These are phyloP conservation scores for Colletes collaris DNA, from an alignment of 2,888 invertebrate species.

Conservation along the genomic window DNA sequence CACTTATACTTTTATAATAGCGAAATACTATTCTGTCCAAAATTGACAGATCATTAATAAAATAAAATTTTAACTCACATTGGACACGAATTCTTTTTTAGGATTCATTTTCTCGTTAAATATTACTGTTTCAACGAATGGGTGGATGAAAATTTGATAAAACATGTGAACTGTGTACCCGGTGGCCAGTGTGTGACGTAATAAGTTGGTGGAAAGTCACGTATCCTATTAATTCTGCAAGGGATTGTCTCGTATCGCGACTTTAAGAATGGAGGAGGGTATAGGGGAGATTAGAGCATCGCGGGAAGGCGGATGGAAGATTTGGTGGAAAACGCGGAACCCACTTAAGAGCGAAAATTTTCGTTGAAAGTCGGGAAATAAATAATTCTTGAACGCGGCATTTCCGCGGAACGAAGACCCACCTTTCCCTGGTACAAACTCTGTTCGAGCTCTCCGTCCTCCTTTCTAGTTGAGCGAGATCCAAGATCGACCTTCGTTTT, in stretches of 20 bases:
- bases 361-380: constrained; percentile 70
- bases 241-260: not conserved
- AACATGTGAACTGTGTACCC: no score
- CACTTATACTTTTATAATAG: no score
- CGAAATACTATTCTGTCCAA: no score
- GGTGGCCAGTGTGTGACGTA: no score
- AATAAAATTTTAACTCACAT: no score
- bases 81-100: no score
- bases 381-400: constrained; percentile 75
- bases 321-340: constrained; percentile 39
- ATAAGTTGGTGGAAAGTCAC: not conserved
- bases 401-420: constrained; percentile 71
- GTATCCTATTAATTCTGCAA: not conserved
- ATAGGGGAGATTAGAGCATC: constrained; percentile 35
- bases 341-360: constrained; percentile 68
- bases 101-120: no score
- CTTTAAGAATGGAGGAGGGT: not conserved
- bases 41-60: no score
- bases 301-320: constrained; percentile 18
- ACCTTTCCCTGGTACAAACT: constrained; percentile 76
- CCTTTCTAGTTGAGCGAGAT: constrained; percentile 52
- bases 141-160: no score
- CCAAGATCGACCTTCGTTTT: constrained; percentile 58
- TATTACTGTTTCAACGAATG: no score
- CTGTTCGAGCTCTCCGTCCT: constrained; percentile 43